A percentile compares a stretch with the other conserved stretches of the same genome.
Conservation (phyloP, 2,888 invertebrate genomes). For the Crocallis elinguaria region DNA sequence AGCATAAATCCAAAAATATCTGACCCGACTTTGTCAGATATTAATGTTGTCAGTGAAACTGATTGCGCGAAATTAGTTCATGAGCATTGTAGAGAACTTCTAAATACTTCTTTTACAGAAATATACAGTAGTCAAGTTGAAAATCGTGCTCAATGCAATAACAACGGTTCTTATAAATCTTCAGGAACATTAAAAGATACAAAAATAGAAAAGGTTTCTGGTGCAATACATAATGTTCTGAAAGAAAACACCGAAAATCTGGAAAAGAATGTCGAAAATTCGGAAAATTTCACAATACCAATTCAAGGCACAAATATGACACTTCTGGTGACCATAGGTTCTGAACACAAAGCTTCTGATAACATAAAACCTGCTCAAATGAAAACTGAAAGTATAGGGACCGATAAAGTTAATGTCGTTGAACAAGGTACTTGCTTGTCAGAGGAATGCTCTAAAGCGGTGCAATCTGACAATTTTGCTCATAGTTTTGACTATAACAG, state of each 20-base stretch:
- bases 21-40: slow-evolving; percentile 69
- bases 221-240: slow-evolving; percentile 13
- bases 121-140: slow-evolving; percentile 19
- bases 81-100: slow-evolving; percentile 52
- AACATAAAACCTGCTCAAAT: slow-evolving; percentile 16
- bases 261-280: slow-evolving; percentile 27
- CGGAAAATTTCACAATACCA: slow-evolving; percentile 65
- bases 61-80: slow-evolving; percentile 58
- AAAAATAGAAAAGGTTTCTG: slow-evolving; percentile 4
- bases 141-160: slow-evolving; percentile 1
- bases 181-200: slow-evolving; percentile 31
- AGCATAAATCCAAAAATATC: slow-evolving; percentile 73
- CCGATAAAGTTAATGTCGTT: slow-evolving; percentile 41
- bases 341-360: slow-evolving; percentile 28
- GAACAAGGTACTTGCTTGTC: slow-evolving; percentile 58
- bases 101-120: slow-evolving; percentile 37
- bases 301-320: slow-evolving; percentile 78
- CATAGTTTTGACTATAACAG: slow-evolving; percentile 15
- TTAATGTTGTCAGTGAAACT: slow-evolving; percentile 58
- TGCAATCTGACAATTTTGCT: slow-evolving; percentile 47
- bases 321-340: slow-evolving; percentile 59
- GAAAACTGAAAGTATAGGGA: slow-evolving; percentile 45
- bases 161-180: slow-evolving; percentile 24
- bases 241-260: slow-evolving; percentile 13
- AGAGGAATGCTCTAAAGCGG: slow-evolving; percentile 63